Base-by-base conservation (phyloP, 1,140 invertebrate species). In the Cotesia vestalis region DNA sequence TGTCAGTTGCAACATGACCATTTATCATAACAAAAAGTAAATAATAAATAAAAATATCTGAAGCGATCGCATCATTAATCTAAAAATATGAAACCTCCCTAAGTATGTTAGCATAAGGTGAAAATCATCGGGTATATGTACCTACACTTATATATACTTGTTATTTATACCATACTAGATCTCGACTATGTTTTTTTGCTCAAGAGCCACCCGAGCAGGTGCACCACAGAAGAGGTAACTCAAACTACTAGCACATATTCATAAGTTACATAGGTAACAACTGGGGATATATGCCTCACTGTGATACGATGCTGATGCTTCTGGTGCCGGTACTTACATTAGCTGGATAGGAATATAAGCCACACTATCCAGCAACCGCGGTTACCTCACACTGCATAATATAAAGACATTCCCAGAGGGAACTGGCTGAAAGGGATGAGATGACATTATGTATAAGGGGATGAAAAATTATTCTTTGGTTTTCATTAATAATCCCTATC, bases 381-480 rank as follows among this genome's bases (percentile, higher is more conserved):
- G 17, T 66, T 5, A 35, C 46, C 20, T 51, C 46, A 17, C 38
- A 38, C 40, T 12, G 9, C n/a, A 40, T 40, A 11, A 6, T 14
- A 40, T 66, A 51, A 52, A 36, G 40, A 66, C 46, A 11, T 27
- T 52, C 63, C 63, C 63, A 52, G n/a, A 38, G 61, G 61, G 61
- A 34, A 17, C 14, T 9, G 27, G 36, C 40, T 2, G 11, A 11
- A 38, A 11, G 14, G 4, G 38, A 12, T n/a, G 61, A 63, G 61
- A 17, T 55, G 46, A 66, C 12, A 66, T 11, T 51, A 40, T 40
- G 53, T 55, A 55, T 55, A 9, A 51, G 17, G 11, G 12, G 40
- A 46, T 11, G 40, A 5, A 46, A 9, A 46, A 46, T 46, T 9
- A 46, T 46, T 46, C 6, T 46, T 46, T 46, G 27, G 27, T 27